Conservation (phyloP, 2,113 vertebrate genomes). For the Barbus barbus region DNA sequence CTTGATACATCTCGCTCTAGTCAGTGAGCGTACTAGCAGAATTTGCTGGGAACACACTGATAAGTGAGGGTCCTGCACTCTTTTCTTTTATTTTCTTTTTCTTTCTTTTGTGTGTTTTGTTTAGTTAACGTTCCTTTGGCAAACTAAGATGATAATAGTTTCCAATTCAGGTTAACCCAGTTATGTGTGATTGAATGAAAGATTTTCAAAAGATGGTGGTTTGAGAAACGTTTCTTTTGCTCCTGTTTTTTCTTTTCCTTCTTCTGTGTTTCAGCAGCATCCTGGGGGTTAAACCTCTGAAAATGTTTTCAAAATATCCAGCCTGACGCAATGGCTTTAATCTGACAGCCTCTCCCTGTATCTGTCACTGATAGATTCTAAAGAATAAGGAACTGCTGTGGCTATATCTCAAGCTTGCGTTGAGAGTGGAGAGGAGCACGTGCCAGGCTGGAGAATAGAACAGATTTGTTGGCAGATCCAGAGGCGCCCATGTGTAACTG, state of each 20-base stretch:
- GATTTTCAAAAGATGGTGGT: neutral
- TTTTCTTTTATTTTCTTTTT: neutral
- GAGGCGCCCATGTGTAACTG: constrained; percentile 36
- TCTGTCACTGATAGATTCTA: constrained; percentile 36
- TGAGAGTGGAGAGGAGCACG: neutral
- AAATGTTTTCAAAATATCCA: constrained; percentile 26
- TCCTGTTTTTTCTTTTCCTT: neutral
- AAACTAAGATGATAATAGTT: neutral
- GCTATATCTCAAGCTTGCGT: constrained; percentile 35
- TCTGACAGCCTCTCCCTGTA: constrained; percentile 32
- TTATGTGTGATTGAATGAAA: neutral
- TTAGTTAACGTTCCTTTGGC: neutral
- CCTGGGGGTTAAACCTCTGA: constrained; percentile 34
- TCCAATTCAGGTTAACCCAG: constrained; percentile 1
- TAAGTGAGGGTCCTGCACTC: neutral
- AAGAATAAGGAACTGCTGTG: constrained; percentile 29
- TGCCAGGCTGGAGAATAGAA: constrained; percentile 18
- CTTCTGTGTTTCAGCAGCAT: neutral
- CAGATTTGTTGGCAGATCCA: constrained; percentile 41
- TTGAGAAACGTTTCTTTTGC: neutral
- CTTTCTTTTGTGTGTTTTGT: neutral
- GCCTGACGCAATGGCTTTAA: neutral
- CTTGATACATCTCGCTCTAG: constrained; percentile 22
- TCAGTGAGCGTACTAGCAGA: constrained; percentile 16
- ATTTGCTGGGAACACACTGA: constrained; percentile 4